Evolutionary conservation across 2,797 vertebrate species (phyloP), one percentile per base, ranked within the genome.

Genomic region (Melanotaenia nigrans): DNA sequence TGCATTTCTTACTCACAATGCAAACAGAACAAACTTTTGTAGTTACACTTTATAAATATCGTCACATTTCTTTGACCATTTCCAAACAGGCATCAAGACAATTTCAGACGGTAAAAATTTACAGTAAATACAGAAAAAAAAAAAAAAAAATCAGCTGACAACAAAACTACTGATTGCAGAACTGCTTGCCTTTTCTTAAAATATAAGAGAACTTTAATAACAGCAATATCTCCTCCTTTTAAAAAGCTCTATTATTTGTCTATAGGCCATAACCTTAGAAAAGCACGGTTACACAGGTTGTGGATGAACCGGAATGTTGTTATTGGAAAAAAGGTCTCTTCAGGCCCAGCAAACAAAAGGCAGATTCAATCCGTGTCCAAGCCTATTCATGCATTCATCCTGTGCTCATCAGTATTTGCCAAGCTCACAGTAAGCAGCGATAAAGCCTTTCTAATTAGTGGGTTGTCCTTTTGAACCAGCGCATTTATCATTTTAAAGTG

Each of bases 281-380:
- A 90, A 81, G 85, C 86, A 85, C 86, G 83, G 89, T 90, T 85
- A 87, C 87, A 88, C 88, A 93, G 92, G 87, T 92, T 75, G 68
- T 71, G 81, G 91, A 85, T 79, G 61, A 86, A 90, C 85, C 91
- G 93, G 93, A 95, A 95, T 95, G 93, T 93, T 93, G 92, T 87
- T 93, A 85, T 91, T 92, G 87, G 87, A 75, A 88, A 65, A 85
- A 87, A 85, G 89, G 84, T 92, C 92, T 91, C 89, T 85, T 93
- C 87, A 59, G 91, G 92, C 87, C 87, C 77, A 83, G 81, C 88
- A 84, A 93, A 92, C 93, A 95, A 94, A 94, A 86, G 91, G 82
- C 89, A 93, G 85, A 92, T 92, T 93, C 94, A 94, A 90, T 91
- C 92, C 91, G 85, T 85, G 85, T 88, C 93, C 83, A 76, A 92